Evolutionary conservation across 1,140 invertebrate genomes (phyloP).

Genomic region (Drosophila baimaii): DNA sequence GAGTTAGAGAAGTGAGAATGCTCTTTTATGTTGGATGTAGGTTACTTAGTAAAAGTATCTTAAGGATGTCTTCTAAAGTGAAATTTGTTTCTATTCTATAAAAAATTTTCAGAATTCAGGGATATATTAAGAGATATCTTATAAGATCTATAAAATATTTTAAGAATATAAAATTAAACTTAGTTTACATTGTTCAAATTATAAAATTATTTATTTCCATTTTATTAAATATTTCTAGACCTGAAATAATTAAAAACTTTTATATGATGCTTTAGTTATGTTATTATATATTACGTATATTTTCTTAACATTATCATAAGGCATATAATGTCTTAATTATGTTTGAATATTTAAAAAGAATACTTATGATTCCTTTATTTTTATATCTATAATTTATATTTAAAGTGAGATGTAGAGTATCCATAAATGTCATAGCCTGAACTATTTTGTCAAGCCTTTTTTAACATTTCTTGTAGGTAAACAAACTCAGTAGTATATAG

Average conservation of each 20-base stretch:
- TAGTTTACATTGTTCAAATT: too few relatives aligned
- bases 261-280: too few relatives aligned
- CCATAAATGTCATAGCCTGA: background rate
- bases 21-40: background rate
- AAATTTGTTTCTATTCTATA: too few relatives aligned
- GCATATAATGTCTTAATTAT: too few relatives aligned
- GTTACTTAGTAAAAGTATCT: background rate
- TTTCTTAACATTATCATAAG: too few relatives aligned
- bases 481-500: background rate
- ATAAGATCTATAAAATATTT: background rate
- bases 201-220: too few relatives aligned
- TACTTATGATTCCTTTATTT: background rate
- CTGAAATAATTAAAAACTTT: too few relatives aligned
- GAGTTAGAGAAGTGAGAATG: background rate
- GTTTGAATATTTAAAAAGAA: background rate
- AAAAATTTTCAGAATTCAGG: background rate
- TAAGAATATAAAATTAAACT: too few relatives aligned
- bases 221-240: too few relatives aligned
- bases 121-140: too few relatives aligned
- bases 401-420: background rate
- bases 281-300: too few relatives aligned
- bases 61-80: too few relatives aligned
- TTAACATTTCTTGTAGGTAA: background rate
- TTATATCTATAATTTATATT: background rate
- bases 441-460: background rate